Evolutionary conservation across 2,797 vertebrate species (phyloP).

Genomic region (Choloepus didactylus): DNA sequence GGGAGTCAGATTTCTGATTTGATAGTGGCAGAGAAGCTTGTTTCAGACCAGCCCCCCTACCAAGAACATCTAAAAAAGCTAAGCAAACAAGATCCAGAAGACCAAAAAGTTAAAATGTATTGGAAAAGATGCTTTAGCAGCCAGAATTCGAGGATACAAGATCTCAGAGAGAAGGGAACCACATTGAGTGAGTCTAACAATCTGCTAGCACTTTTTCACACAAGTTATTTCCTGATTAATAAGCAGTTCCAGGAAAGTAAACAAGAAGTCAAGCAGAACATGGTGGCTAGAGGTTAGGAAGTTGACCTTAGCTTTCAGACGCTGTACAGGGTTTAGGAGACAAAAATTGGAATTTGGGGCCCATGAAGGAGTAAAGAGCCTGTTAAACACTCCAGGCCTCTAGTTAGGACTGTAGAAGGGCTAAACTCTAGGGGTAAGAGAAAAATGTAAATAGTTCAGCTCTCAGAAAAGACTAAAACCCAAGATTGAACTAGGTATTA

Average conservation of each 20-base stretch:
- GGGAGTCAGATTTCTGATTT: neutral
- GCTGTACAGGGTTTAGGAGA: neutral
- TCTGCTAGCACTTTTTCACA: neutral
- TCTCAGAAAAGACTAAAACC: too few relatives aligned
- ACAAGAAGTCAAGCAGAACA: neutral
- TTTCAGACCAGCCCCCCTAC: neutral
- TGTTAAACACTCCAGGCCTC: too few relatives aligned
- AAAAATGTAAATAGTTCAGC: too few relatives aligned
- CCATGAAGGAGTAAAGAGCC: too few relatives aligned
- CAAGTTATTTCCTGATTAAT: neutral
- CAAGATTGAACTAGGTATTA: too few relatives aligned
- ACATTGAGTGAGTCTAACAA: neutral
- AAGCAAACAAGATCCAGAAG: neutral
- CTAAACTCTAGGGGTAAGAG: too few relatives aligned
- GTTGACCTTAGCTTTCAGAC: neutral
- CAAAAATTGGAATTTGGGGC: neutral
- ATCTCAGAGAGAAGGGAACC: neutral
- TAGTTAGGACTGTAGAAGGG: too few relatives aligned
- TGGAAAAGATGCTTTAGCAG: neutral
- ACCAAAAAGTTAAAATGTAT: neutral
- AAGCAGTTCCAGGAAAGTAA: neutral
- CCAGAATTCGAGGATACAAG: neutral
- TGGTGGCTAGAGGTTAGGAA: neutral
- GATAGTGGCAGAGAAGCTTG: neutral
- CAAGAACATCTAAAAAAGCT: constrained; percentile 17